Percentiles rank a stretch among this genome's conserved stretches.
Conservation (phyloP, 2,888 invertebrate species). For the Gisinianus flammeolus region DNA sequence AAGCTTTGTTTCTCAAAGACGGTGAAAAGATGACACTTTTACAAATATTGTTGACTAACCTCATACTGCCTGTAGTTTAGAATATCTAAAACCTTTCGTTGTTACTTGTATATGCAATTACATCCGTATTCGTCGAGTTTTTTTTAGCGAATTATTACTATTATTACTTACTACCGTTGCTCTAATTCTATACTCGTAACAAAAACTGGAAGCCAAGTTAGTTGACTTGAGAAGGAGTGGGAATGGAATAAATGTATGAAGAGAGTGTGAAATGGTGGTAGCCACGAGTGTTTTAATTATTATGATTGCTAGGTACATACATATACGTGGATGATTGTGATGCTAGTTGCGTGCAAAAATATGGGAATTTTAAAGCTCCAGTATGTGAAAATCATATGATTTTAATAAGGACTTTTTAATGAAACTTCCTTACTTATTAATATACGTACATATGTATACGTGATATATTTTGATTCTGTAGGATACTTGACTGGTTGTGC, state of each 20-base stretch:
- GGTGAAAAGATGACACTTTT: background rate
- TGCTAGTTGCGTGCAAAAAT: slow-evolving; percentile 32
- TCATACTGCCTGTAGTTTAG: background rate
- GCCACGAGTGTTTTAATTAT: slow-evolving; percentile 17
- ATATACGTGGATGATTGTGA: background rate
- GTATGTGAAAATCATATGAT: slow-evolving; percentile 14
- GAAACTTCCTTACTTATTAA: background rate
- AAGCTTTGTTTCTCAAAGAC: too few species aligned
- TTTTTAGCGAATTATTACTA: background rate
- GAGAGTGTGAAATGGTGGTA: slow-evolving; percentile 11
- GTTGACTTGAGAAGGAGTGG: too few species aligned
- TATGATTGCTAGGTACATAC: background rate
- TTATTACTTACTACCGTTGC: too few species aligned
- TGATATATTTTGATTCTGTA: too few species aligned
- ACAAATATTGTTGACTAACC: background rate
- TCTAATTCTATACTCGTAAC: background rate
- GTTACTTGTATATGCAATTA: background rate
- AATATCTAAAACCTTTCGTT: background rate
- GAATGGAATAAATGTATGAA: background rate
- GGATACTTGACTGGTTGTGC: too few species aligned
- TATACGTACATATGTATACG: background rate
- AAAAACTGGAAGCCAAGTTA: too few species aligned
- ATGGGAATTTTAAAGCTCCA: slow-evolving; percentile 34
- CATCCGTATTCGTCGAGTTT: background rate
- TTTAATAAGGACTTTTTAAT: slow-evolving; percentile 24